Base-by-base conservation (phyloP, 1,140 invertebrate genomes). In the Oedothorax gibbosus region DNA sequence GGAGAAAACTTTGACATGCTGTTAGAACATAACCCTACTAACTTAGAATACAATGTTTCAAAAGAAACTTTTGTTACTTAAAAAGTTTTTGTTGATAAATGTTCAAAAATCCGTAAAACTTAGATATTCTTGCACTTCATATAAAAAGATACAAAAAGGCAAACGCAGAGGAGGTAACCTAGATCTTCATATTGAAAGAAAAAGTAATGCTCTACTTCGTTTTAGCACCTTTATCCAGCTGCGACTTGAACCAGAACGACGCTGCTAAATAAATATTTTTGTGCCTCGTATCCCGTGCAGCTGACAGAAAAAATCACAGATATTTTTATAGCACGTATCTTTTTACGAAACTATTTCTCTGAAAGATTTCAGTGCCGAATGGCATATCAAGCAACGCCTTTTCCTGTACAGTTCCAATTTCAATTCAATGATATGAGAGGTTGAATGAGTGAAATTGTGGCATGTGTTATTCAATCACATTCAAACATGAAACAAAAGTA, bases 131-230 rank as follows among this genome's bases (percentile, higher is more conserved):
- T 35, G 35, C 35, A 35, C 35, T 35, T 35, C 35, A 35, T 35
- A 35, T 35, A 35, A 35, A 35, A 35, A 35, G 35, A 35, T 35
- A 35, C 35, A 35, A 35, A 35, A 35, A 35, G 35, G 35, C 35
- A 35, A 35, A 35, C 12, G 69, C 51, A 66, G 12, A 53, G 2
- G 69, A 71, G 20, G 21, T 71, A 51, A 53, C 69, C 69, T 71
- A 71, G 15, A 53, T 71, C 69, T 7, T 6, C 54, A 35, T 35
- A 35, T 15, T 4, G 69, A 71, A 71, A 71, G n/a, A 53, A 51
- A 71, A 71, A 51, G 69, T 53, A 71, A 71, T 71, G 69, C 69
- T 71, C 69, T 71, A 71, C 69, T 71, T 71, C 35, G 50, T 71
- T 51, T 53, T 51, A 54, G 21, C 69, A 54, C 69, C 69, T 71